Evolutionary conservation across 1,140 invertebrate genomes (phyloP), one percentile per base, ranked within the genome.

Genomic region (Periplaneta americana): DNA sequence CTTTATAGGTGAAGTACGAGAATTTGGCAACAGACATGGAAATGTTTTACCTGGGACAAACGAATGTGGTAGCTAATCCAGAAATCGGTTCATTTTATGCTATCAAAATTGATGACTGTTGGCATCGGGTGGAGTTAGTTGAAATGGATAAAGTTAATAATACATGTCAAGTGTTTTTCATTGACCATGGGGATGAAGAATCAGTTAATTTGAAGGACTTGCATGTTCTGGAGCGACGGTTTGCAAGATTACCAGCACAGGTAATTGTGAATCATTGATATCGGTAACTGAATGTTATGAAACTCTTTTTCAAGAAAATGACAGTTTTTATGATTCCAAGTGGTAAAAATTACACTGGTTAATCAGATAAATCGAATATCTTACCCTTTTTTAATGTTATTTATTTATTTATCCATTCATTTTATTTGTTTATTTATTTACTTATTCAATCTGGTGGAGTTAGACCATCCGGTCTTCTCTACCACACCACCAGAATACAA

Each of bases 101-200:
- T 1, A 88, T 92, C 3, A 89, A 90, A 66, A 86, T 90, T 5
- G 89, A 91, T 0, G 89, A 91, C 3, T 88, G 86, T 2, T 93
- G 91, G 91, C 90, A 91, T 80, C 88, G 93, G 78, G 91, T 92
- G 0, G 89, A 91, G 78, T 90, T 92, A 11, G 83, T 91, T 74
- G 89, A 90, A 33, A 86, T 90, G 15, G 83, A 88, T 75, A 37
- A 81, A 0, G 79, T 88, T 3, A 86, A 87, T 4, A 86, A 89
- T 32, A 84, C 86, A 15, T 90, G 90, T 15, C 86, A 87, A 2
- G 91, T 92, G 77, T 92, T 92, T 66, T 90, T 93, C 17, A 91
- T 93, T 6, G 93, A 94, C 83, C 90, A 89, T 77, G 93, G 93
- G 3, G 91, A 93, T 82, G 90, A 90, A 79, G 90, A 91, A 31